Conservation (phyloP, 2,797 vertebrate species). For the Chrosomus eos region DNA sequence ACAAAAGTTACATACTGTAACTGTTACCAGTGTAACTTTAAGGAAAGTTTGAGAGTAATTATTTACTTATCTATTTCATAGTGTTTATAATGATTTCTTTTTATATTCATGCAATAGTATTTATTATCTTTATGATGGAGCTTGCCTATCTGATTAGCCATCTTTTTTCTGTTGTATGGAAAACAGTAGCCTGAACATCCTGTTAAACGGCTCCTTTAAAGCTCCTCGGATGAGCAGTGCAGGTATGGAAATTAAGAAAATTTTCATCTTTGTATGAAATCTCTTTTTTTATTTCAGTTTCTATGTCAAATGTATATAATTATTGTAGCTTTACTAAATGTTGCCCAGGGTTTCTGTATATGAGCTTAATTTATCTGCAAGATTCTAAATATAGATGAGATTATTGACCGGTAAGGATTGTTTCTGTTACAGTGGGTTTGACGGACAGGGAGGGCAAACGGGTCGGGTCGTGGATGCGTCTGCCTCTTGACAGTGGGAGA, state of each 20-base stretch:
- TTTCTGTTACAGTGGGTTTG: slow-evolving; percentile 50
- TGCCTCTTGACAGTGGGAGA: slow-evolving; percentile 66
- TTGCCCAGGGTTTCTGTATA: not conserved
- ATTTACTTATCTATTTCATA: not conserved
- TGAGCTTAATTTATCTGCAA: not conserved
- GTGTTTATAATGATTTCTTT: not conserved
- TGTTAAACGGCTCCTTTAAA: not conserved
- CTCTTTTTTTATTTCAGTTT: not conserved
- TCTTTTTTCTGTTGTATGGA: not conserved
- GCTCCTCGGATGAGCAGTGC: not conserved
- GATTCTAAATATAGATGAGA: not conserved
- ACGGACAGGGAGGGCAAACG: slow-evolving; percentile 54
- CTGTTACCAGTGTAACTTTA: not conserved
- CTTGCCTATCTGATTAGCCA: not conserved
- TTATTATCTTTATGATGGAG: not conserved
- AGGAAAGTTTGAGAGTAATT: not conserved
- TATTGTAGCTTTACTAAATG: not conserved
- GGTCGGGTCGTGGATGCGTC: slow-evolving; percentile 54
- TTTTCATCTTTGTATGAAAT: not conserved
- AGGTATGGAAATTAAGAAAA: not conserved
- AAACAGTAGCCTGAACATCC: not conserved
- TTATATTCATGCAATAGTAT: not conserved
- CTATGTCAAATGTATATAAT: not conserved
- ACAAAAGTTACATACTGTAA: not conserved
- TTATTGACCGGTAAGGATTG: slow-evolving; percentile 10